Evolutionary conservation across 2,797 vertebrate genomes (phyloP).

Genomic region (Lemur catta): DNA sequence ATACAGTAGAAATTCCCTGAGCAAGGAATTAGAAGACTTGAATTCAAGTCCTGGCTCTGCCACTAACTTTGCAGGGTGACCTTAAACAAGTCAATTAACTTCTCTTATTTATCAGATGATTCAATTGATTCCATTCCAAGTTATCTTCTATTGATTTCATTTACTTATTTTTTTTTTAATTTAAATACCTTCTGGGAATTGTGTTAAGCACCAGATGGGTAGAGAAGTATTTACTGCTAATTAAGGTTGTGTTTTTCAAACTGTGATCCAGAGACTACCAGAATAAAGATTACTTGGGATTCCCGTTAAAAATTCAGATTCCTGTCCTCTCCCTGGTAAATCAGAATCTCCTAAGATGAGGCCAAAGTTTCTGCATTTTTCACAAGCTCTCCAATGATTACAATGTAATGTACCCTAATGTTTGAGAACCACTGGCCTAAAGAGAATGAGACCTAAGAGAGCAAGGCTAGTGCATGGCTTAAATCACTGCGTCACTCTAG

Average conservation of each 20-base stretch:
- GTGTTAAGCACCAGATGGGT: conserved; percentile 56
- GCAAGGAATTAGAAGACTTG: conserved; percentile 54
- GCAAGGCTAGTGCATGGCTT: not conserved
- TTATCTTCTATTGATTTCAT: conserved; percentile 52
- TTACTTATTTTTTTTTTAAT: conserved; percentile 7
- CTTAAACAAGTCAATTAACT: conserved; percentile 4
- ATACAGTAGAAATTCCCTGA: conserved; percentile 64
- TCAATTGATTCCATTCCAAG: not conserved
- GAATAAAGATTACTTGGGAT: conserved; percentile 33
- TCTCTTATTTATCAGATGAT: conserved; percentile 51
- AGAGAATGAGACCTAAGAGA: conserved; percentile 2
- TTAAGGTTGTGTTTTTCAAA: conserved; percentile 57
- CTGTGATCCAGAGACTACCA: not conserved
- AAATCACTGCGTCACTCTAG: not conserved
- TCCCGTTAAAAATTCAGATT: conserved; percentile 41
- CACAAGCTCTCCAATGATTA: conserved; percentile 29
- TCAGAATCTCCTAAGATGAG: not conserved
- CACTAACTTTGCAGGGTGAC: conserved; percentile 40
- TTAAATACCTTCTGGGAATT: conserved; percentile 57
- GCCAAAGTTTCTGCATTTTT: conserved; percentile 28
- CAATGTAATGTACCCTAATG: not conserved
- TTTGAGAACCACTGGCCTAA: conserved; percentile 46
- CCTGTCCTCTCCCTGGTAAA: not conserved
- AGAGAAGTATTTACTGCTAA: conserved; percentile 37
- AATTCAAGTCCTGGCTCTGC: conserved; percentile 23